Base-by-base conservation (phyloP, 2,113 vertebrate species). In the Hystrix brachyura region DNA sequence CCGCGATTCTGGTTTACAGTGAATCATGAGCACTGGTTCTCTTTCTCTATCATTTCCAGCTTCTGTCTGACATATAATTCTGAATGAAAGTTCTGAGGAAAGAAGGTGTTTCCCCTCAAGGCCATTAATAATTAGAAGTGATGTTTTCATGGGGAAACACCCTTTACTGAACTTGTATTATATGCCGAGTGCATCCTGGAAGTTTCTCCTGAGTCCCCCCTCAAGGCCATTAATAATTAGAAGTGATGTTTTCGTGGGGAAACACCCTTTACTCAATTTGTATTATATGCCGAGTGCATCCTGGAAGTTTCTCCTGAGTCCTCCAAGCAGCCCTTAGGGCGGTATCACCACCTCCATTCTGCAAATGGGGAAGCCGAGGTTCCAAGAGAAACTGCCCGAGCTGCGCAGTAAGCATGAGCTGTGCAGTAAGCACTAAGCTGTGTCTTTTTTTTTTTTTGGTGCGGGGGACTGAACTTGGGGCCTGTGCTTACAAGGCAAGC, bases 311-410 rank as follows among this genome's bases (percentile, higher is more conserved):
- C 79, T 43, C n/a, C 32, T 3, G 4, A 85, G 74, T 53, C 34
- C 46, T 91, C 38, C 23, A 62, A 32, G 55, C 48, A 64, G 80
- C 14, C 3, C 23, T 83, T 25, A 51, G 79, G 46, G 46, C 7
- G 34, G 80, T 46, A 76, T 48, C 5, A 19, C 15, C 17, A 57
- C 13, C 74, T 71, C 57, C n/a, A 27, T 71, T 53, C 87, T 34
- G 86, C 80, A 80, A 79, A 94, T 27, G 83, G 95, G 79, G 92
- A 96, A 96, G 83, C 57, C 15, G 74, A 94, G 53, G 14, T 76
- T 69, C 80, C 27, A 38, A 80, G 27, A 87, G 79, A 90, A 95
- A 82, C 65, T 81, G 57, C 38, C 29, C 34, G 27, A 23, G 34
- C 38, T 27, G 27, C 29, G 46, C 53, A 46, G 46, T 48, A 71